phyloP scores from a whole-genome alignment of 2,888 invertebrate species.

The Masnerella sp. region DNA sequence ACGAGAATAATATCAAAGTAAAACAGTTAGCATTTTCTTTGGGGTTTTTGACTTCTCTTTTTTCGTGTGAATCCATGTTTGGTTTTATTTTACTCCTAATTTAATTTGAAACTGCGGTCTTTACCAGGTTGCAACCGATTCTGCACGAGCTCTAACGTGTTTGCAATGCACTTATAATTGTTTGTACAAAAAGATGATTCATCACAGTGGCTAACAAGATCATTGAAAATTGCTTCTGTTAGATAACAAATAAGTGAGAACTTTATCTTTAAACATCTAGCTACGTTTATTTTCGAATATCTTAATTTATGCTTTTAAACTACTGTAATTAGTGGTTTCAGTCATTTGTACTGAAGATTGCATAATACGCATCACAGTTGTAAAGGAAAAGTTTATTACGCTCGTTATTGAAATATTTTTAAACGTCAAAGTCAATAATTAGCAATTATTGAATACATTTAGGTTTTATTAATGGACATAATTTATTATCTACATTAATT shows the following conservation, averaged over 20 bases:
- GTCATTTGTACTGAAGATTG: no score
- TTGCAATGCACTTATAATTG: neutral
- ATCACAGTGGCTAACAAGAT: neutral
- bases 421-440: no score
- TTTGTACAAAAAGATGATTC: conserved; percentile 5
- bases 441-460: no score
- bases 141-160: neutral
- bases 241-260: neutral
- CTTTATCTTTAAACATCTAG: conserved; percentile 3
- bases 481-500: no score
- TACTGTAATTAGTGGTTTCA: no score
- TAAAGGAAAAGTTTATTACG: no score
- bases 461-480: no score
- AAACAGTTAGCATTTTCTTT: conserved; percentile 83
- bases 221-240: conserved; percentile 5
- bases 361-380: no score
- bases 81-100: no score
- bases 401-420: no score
- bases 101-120: conserved; percentile 2
- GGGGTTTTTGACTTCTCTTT: conserved; percentile 80
- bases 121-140: neutral
- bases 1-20: conserved; percentile 84
- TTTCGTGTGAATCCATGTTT: conserved; percentile 79
- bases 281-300: neutral
- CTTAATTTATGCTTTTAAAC: conserved; percentile 4